Evolutionary conservation across 2,888 invertebrate genomes (phyloP), one percentile per base, ranked within the genome.

Genomic region (Lamproptera curius): DNA sequence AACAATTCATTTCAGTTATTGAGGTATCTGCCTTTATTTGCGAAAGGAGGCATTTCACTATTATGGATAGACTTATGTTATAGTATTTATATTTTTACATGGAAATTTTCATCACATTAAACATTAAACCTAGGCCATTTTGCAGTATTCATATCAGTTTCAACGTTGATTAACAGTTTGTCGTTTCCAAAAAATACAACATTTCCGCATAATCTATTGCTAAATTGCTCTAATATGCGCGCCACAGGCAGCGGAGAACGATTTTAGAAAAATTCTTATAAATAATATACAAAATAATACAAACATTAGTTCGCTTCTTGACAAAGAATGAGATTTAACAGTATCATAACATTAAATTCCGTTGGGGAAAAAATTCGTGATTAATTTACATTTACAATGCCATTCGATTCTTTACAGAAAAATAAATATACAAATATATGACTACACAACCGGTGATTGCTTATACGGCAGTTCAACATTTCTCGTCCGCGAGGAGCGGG

Each of bases 231-330:
- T 63, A 73, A 67, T 72, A 67, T 71, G 72, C 74, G 68, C 68
- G 56, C 68, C 65, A 61, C 60, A 60, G 63, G 63, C 61, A 61
- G 67, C 73, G 69, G 76, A 63, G 63, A 67, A 64, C 64, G 65
- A 69, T 75, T 77, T 58, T 65, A 70, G 79, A 81, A 31, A 66
- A 80, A 81, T 71, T 75, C 83, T 86, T 86, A 87, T 72, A 83
- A 84, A 81, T 82, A 87, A 85, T 86, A 82, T 88, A 88, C 86
- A 88, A 88, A 86, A 88, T 84, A 81, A 88, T 87, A 86, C 79
- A 87, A 86, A 87, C 73, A 78, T 79, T 76, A 76, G 67, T 76
- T 77, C 73, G 68, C 61, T 65, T 70, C 70, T 65, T 20, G 20
- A 64, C 72, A 67, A 70, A 67, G 71, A 75, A 69, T 79, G 82